phyloP scores from a whole-genome alignment of 2,888 invertebrate species.

The Stenotaenia linearis region DNA sequence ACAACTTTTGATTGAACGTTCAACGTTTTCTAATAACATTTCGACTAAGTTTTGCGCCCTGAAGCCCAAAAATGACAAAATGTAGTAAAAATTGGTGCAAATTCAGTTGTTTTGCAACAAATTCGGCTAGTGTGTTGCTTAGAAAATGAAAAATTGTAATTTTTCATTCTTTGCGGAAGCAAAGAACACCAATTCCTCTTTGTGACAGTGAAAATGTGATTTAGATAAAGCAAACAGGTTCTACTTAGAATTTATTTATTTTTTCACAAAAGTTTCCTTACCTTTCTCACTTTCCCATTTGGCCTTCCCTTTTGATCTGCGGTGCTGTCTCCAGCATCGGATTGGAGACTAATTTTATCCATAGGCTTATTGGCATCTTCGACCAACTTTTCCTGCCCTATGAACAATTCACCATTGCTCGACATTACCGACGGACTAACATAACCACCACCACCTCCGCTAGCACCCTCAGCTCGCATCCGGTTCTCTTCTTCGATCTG shows the following conservation, averaged over 20 bases:
- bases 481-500: constrained; percentile 8
- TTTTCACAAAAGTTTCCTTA: constrained; percentile 57
- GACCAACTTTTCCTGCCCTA: constrained; percentile 79
- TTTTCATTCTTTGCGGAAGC: neutral
- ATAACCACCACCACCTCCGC: constrained; percentile 52
- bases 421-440: constrained; percentile 90
- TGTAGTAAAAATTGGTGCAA: too few relatives aligned
- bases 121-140: neutral
- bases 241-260: neutral
- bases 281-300: constrained; percentile 71
- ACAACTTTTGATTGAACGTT: too few relatives aligned
- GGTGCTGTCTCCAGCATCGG: constrained; percentile 58
- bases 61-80: too few relatives aligned
- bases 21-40: too few relatives aligned
- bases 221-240: neutral
- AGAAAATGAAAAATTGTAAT: neutral
- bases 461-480: constrained; percentile 29
- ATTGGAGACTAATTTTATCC: constrained; percentile 84
- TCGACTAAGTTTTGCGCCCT: too few relatives aligned
- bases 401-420: constrained; percentile 77
- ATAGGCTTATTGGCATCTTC: constrained; percentile 66
- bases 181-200: neutral
- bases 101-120: too few relatives aligned
- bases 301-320: constrained; percentile 41
- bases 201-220: constrained; percentile 2